These are phyloP conservation scores for Steinernema khuongi DNA, from an alignment of 1,140 invertebrate species.

Conservation along the genomic window DNA sequence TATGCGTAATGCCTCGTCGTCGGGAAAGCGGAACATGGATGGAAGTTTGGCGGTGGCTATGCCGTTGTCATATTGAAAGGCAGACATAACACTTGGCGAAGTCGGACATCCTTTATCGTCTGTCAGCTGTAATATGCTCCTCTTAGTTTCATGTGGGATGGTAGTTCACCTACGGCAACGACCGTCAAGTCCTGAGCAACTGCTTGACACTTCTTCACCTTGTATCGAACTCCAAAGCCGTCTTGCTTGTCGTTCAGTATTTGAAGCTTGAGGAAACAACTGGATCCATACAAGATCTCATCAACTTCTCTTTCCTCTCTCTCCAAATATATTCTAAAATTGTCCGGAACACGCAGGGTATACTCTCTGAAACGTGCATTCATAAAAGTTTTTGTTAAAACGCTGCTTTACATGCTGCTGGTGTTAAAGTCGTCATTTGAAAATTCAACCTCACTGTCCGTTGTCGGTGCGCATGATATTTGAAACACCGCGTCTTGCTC, in stretches of 20 bases:
- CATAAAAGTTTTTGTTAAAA: neutral
- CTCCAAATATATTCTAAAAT: neutral
- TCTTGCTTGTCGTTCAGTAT: neutral
- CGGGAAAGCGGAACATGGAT: neutral
- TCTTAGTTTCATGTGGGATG: neutral
- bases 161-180: neutral
- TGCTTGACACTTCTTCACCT: neutral
- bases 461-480: neutral
- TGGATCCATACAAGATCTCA: neutral
- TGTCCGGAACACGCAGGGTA: neutral
- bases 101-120: neutral
- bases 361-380: neutral
- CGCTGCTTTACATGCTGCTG: too few relatives aligned
- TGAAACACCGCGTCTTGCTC: neutral
- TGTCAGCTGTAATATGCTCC: neutral
- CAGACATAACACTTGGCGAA: neutral
- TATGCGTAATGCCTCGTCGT: neutral
- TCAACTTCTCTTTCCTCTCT: neutral
- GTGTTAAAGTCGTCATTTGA: neutral
- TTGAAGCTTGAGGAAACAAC: neutral
- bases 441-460: neutral
- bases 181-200: neutral
- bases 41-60: neutral
- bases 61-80: neutral
- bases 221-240: neutral